A percentile compares a stretch with the other conserved stretches of the same genome.
phyloP scores from a whole-genome alignment of 2,888 invertebrate species.

The Eulithis testata region DNA sequence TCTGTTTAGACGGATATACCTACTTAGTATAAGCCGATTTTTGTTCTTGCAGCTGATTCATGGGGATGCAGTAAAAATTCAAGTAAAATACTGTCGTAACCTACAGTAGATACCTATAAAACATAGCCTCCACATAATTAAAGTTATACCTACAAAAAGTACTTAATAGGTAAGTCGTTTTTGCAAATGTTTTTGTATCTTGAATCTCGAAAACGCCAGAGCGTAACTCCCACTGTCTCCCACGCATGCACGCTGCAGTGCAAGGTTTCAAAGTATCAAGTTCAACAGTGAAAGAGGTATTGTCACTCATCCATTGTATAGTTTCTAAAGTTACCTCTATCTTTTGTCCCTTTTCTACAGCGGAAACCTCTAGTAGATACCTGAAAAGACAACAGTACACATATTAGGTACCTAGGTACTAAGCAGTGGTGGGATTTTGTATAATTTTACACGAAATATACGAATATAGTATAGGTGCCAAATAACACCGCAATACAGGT shows the following conservation, averaged over 20 bases:
- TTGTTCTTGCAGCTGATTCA: no score
- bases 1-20: no score
- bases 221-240: not conserved
- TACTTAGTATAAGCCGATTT: no score
- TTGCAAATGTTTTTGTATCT: not conserved
- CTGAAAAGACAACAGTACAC: not conserved
- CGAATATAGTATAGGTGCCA: no score
- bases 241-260: not conserved
- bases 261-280: conserved; percentile 21
- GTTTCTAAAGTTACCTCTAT: conserved; percentile 29
- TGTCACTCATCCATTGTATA: conserved; percentile 23
- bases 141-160: not conserved
- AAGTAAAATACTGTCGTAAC: no score
- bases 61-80: no score
- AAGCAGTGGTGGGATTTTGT: no score
- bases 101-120: not conserved
- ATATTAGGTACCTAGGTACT: no score
- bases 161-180: no score
- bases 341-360: conserved; percentile 21
- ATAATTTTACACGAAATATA: no score
- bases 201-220: not conserved
- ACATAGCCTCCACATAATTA: no score
- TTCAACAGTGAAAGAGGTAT: conserved; percentile 17
- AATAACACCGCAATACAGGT: no score
- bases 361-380: conserved; percentile 25